Conservation (phyloP, 2,888 invertebrate genomes). For the Pachycephus smyrnensis region DNA sequence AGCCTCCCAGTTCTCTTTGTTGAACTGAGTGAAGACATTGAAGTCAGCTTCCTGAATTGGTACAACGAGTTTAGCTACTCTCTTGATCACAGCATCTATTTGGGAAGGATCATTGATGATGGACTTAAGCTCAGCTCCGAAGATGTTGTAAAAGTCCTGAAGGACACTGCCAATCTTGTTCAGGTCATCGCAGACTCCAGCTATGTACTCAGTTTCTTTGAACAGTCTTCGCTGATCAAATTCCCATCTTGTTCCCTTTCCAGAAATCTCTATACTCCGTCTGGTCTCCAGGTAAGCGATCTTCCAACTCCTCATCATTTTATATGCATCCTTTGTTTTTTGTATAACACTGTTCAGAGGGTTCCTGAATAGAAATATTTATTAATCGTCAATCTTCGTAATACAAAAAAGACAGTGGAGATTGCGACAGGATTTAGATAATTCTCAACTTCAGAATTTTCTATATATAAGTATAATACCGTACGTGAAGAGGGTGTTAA, state of each 20-base stretch:
- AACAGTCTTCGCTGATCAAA: conserved; percentile 88
- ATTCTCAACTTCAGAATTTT: not conserved
- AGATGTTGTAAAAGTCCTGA: conserved; percentile 90
- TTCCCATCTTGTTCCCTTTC: conserved; percentile 91
- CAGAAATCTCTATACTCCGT: conserved; percentile 86
- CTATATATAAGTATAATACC: conserved; percentile 40
- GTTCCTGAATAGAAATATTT: conserved; percentile 59
- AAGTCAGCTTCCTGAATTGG: conserved; percentile 82
- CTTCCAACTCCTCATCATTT: conserved; percentile 82
- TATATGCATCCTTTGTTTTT: conserved; percentile 72
- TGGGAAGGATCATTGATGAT: conserved; percentile 89
- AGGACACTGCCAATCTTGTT: conserved; percentile 83
- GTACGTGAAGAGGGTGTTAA: conserved; percentile 83
- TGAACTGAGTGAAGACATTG: conserved; percentile 83
- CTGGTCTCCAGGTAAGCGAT: conserved; percentile 81
- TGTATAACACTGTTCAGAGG: conserved; percentile 70
- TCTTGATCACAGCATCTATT: conserved; percentile 85
- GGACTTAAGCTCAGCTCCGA: conserved; percentile 87
- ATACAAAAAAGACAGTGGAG: not conserved
- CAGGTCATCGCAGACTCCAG: conserved; percentile 82
- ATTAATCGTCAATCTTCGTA: not conserved
- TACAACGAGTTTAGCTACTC: conserved; percentile 81
- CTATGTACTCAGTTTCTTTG: conserved; percentile 87
- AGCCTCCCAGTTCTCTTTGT: conserved; percentile 88
- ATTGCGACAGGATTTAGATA: not conserved